Evolutionary conservation across 2,888 invertebrate genomes (phyloP), one percentile per base, ranked within the genome.

Genomic region (Morinoia aosen): DNA sequence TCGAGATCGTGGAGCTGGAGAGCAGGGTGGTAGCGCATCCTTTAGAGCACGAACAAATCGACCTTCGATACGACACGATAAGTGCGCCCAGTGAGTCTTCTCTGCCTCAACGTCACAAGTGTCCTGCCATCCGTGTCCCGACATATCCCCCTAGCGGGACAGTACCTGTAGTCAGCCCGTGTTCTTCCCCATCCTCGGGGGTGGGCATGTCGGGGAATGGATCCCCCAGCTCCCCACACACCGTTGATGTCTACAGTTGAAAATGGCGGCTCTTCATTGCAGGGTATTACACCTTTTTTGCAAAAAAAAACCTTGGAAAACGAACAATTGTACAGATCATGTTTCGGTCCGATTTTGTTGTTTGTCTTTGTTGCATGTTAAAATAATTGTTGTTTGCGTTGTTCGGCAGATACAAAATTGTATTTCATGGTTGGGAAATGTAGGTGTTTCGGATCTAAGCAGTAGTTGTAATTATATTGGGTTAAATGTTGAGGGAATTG

Each of bases 221-320:
- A 14, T 93, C 93, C 58, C 93, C 93, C 93, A 93, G 93, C 58
- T 93, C 93, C 12, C 93, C 93, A 33, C 93, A 93, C 93, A 39
- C 93, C 7, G 93, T 93, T 33, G 57, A 93, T 93, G 93, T 93
- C 93, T 93, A 57, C 93, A 93, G 93, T 93, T 93, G 90, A 90
- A 40, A 90, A 39, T 40, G 16, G 40, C 76, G 8, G 19, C 76
- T 76, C 25, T 33, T 33, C 76, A 25, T 76, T 33, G 8, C 19
- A 76, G 76, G 25, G 48, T 48, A 48, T 48, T 48, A 48, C n/a
- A n/a, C 48, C 48, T 48, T 48, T 5, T 48, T 48, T 48, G 48
- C 48, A 2, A 48, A 48, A 48, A 48, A 48, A 48, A 48, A n/a
- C n/a, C 76, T 10, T 33, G 2, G 76, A 76, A 76, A 19, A 76